Evolutionary conservation across 2,113 vertebrate genomes (phyloP).

Genomic region (Megaceryle maxima): DNA sequence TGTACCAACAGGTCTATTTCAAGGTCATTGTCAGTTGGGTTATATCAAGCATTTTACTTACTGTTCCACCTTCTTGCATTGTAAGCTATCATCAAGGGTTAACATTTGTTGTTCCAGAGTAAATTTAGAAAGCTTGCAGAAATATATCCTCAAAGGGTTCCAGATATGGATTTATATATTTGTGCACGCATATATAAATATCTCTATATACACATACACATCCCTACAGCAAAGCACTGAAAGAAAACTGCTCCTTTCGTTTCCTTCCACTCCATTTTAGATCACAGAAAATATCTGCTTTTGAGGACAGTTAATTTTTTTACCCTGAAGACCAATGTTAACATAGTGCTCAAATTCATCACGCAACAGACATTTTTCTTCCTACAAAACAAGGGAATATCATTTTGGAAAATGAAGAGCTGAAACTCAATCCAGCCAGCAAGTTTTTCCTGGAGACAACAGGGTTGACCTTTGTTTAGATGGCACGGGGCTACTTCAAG

Average conservation of each 20-base stretch:
- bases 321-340: background rate
- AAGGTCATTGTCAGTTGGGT: background rate
- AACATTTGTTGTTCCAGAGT: background rate
- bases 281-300: background rate
- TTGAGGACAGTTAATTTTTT: background rate
- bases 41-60: background rate
- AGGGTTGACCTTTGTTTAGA: background rate
- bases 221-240: background rate
- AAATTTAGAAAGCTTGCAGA: background rate
- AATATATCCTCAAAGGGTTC: background rate
- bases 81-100: fast-evolving
- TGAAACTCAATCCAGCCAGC: background rate
- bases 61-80: background rate
- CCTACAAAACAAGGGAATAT: fast-evolving
- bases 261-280: background rate
- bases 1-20: background rate
- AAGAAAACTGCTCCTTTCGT: background rate
- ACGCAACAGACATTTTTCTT: background rate
- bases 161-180: background rate
- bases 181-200: background rate
- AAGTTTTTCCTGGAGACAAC: background rate
- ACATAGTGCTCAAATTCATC: fast-evolving
- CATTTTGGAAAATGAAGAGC: fast-evolving
- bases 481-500: background rate
- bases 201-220: background rate